Evolutionary conservation across 1,140 invertebrate species (phyloP).

Genomic region (Copidosoma floridanum): DNA sequence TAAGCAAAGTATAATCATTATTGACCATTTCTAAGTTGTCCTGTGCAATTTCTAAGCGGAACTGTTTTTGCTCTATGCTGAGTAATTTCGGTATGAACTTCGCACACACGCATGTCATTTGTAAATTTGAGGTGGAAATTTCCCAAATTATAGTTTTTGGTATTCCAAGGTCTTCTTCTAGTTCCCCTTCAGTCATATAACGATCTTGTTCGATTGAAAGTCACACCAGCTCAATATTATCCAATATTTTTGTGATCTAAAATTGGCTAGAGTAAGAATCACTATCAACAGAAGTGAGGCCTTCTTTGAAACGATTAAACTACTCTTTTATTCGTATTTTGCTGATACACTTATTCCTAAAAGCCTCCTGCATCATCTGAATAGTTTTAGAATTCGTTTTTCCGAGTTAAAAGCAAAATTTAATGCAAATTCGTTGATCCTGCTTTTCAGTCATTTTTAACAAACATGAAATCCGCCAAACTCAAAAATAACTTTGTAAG

Average conservation of each 20-base stretch:
- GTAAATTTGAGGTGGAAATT: not conserved
- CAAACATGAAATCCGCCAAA: not conserved
- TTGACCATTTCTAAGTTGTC: too few species aligned
- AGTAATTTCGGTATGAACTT: constrained; percentile 14
- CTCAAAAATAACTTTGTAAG: not conserved
- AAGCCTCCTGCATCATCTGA: not conserved
- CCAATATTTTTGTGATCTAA: not conserved
- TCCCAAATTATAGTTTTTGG: not conserved
- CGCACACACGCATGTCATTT: constrained; percentile 2
- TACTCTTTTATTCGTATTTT: not conserved
- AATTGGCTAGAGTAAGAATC: constrained; percentile 1
- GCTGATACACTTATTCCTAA: not conserved
- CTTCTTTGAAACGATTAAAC: not conserved
- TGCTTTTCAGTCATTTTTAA: constrained; percentile 1
- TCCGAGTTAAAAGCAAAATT: not conserved
- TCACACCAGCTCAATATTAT: too few species aligned
- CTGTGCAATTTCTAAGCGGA: too few species aligned
- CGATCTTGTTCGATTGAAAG: too few species aligned
- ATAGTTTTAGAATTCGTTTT: not conserved
- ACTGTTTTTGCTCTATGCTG: too few species aligned
- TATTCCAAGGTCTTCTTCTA: too few species aligned
- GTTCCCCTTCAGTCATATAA: too few species aligned
- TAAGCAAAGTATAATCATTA: too few species aligned
- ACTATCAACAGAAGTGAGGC: constrained; percentile 1
- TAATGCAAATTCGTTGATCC: constrained; percentile 1